Evolutionary conservation across 2,113 vertebrate species (phyloP).

Genomic region (Peucedramus taeniatus): DNA sequence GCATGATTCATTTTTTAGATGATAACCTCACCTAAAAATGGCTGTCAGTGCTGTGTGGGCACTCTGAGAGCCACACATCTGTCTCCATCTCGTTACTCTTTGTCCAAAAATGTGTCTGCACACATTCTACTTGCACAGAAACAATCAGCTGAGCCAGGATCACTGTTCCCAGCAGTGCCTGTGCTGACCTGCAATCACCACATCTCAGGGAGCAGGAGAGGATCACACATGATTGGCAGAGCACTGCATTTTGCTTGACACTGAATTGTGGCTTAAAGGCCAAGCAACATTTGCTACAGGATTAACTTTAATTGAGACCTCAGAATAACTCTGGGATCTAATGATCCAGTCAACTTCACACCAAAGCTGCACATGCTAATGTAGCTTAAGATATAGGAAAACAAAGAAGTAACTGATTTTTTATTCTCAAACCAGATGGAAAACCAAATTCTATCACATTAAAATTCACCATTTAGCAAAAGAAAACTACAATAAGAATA

Average conservation of each 20-base stretch:
- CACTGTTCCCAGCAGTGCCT: neutral
- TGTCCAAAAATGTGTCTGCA: neutral
- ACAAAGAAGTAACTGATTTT: neutral
- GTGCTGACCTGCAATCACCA: neutral
- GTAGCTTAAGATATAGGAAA: neutral
- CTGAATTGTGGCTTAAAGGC: neutral
- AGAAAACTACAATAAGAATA: neutral
- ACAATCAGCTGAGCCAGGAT: neutral
- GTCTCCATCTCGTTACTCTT: neutral
- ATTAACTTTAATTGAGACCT: neutral
- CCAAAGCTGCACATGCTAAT: neutral
- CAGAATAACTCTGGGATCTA: neutral
- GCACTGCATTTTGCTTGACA: neutral
- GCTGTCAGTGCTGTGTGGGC: neutral
- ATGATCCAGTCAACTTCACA: neutral
- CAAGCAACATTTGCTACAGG: neutral
- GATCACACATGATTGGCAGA: neutral
- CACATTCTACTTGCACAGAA: neutral
- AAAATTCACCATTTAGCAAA: neutral
- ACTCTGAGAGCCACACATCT: neutral
- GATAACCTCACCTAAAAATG: neutral
- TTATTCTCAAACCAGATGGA: neutral
- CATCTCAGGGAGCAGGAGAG: neutral
- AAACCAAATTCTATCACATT: neutral
- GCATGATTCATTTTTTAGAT: neutral